A percentile compares a stretch with the other conserved stretches of the same genome.
These are phyloP conservation scores for Scalopus aquaticus DNA, from an alignment of 2,113 vertebrate species.

Conservation along the genomic window DNA sequence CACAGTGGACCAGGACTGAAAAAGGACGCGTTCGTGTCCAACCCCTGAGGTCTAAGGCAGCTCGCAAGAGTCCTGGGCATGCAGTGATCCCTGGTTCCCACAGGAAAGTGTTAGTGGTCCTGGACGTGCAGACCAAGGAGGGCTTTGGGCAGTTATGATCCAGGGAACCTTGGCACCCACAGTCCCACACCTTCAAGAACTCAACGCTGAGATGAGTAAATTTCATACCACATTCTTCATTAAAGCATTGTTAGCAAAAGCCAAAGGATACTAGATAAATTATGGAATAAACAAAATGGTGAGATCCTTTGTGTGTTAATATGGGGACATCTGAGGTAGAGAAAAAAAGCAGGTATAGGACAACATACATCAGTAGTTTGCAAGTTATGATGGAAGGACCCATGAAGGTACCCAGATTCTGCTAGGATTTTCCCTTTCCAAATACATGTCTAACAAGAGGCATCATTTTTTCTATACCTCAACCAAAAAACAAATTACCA, in stretches of 20 bases:
- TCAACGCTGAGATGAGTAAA: neutral
- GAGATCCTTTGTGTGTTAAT: neutral
- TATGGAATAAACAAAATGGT: neutral
- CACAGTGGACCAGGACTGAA: neutral
- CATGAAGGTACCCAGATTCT: neutral
- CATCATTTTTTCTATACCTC: neutral
- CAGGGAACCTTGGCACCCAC: neutral
- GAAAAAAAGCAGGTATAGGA: neutral
- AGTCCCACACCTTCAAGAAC: neutral
- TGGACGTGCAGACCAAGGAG: neutral
- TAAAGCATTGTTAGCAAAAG: neutral
- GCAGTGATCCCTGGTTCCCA: neutral
- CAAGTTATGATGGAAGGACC: neutral
- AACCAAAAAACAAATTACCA: neutral
- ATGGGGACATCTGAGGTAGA: neutral
- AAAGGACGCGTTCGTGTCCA: neutral
- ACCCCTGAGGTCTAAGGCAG: neutral
- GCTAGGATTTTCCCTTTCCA: neutral
- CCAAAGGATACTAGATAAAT: neutral
- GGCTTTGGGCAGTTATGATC: no score
- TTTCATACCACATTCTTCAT: neutral
- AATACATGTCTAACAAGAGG: neutral
- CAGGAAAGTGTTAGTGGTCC: neutral
- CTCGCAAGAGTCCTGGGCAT: neutral
- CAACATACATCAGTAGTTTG: neutral